Conservation (phyloP, 2,113 vertebrate species). For the Gulo gulo region DNA sequence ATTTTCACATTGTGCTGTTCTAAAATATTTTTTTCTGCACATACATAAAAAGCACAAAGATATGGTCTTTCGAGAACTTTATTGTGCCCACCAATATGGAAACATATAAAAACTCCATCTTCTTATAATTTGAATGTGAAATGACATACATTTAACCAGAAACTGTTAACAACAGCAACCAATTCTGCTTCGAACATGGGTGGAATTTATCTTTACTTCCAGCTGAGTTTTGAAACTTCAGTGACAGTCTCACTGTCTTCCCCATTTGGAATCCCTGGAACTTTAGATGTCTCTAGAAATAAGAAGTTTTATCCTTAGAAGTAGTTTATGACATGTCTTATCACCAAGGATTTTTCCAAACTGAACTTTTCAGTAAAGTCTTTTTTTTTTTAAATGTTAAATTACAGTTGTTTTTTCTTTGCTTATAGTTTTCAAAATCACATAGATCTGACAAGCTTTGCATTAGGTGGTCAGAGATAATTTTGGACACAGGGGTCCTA, state of each 20-base stretch:
- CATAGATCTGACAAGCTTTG: background rate
- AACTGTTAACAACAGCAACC: background rate
- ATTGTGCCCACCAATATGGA: background rate
- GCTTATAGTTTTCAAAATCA: background rate
- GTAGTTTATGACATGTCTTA: background rate
- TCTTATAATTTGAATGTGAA: background rate
- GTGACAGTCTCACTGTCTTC: background rate
- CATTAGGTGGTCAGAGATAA: constrained; percentile 18
- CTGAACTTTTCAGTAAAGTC: background rate
- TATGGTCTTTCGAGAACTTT: background rate
- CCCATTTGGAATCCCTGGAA: background rate
- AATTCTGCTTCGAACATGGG: background rate
- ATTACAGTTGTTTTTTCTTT: background rate
- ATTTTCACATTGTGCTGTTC: background rate
- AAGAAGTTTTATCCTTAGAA: background rate
- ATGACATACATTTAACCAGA: background rate
- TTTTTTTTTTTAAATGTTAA: constrained; percentile 5
- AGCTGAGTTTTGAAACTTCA: background rate
- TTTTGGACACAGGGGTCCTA: background rate
- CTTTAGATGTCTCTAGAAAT: constrained; percentile 13
- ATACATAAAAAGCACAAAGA: background rate
- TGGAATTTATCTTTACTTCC: background rate
- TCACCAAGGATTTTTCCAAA: background rate
- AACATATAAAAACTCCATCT: background rate
- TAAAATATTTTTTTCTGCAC: background rate